Conservation (phyloP, 2,797 vertebrate species). For the Rhinogobio ventralis region DNA sequence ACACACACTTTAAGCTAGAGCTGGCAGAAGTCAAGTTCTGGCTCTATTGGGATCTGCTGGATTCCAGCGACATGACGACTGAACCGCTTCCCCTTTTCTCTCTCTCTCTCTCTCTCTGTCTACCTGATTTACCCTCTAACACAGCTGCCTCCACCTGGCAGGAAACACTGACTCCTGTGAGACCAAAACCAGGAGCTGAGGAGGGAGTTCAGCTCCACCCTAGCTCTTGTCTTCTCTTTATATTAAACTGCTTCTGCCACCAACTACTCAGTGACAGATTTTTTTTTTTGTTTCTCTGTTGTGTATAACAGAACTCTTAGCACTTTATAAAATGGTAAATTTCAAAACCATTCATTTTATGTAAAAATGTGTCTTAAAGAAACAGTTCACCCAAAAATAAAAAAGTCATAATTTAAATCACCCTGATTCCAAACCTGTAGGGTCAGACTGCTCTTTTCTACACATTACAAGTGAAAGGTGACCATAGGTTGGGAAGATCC, state of each 20-base stretch:
- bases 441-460: background rate
- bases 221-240: background rate
- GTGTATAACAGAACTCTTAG: background rate
- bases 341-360: background rate
- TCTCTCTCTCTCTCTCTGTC: constrained; percentile 11
- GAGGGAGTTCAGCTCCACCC: constrained; percentile 30
- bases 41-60: constrained; percentile 67
- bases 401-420: background rate
- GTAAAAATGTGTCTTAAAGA: background rate
- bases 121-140: constrained; percentile 18
- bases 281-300: background rate
- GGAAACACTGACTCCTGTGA: constrained; percentile 27
- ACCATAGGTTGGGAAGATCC: too few species aligned
- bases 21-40: constrained; percentile 69
- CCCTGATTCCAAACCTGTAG: background rate
- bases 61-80: constrained; percentile 79
- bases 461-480: background rate
- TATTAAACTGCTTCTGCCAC: background rate
- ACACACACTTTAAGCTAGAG: constrained; percentile 43
- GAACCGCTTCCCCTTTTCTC: constrained; percentile 21
- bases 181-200: constrained; percentile 35
- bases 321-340: background rate
- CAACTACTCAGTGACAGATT: background rate
- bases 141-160: constrained; percentile 19
- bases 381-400: background rate